Conservation (phyloP, 2,888 invertebrate genomes). For the Ctena decussata region DNA sequence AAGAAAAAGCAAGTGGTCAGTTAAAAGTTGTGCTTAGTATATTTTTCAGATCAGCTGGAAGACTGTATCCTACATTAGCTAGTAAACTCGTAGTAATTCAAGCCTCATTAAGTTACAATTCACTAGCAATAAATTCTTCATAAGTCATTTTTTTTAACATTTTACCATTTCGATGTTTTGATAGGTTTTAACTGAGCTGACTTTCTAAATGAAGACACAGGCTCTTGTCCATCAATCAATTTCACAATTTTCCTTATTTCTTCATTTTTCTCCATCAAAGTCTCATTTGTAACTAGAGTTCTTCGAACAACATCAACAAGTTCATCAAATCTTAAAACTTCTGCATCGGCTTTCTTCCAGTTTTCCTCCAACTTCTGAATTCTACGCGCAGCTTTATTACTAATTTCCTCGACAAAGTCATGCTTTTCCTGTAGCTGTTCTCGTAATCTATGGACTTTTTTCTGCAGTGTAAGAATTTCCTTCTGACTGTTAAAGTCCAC, state of each 20-base stretch:
- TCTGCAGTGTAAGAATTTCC: slow-evolving; percentile 49
- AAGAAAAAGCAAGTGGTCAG: too few species aligned
- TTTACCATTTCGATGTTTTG: slow-evolving; percentile 26
- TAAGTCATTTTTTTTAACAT: too few species aligned
- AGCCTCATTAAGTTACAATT: too few species aligned
- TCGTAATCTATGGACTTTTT: slow-evolving; percentile 47
- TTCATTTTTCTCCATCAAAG: slow-evolving; percentile 11
- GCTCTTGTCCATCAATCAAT: slow-evolving; percentile 45
- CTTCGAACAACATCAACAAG: slow-evolving; percentile 66
- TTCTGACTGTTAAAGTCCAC: slow-evolving; percentile 28
- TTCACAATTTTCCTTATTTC: slow-evolving; percentile 32
- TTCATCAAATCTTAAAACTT: slow-evolving; percentile 77
- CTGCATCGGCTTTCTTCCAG: slow-evolving; percentile 77
- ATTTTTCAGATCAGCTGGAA: too few species aligned
- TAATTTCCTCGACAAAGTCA: slow-evolving; percentile 68
- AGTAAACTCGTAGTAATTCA: too few species aligned
- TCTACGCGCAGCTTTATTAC: slow-evolving; percentile 67
- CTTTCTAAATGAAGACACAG: slow-evolving; percentile 9
- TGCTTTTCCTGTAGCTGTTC: slow-evolving; percentile 67
- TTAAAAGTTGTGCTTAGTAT: too few species aligned
- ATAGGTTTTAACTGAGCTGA: slow-evolving; percentile 29
- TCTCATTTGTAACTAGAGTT: slow-evolving; percentile 1
- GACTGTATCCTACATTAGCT: too few species aligned
- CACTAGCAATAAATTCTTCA: too few species aligned
- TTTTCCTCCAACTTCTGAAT: slow-evolving; percentile 70